Percentiles rank a stretch among this genome's conserved stretches.
Evolutionary conservation across 2,113 vertebrate species (phyloP).

Genomic region (Vireo altiloquus): DNA sequence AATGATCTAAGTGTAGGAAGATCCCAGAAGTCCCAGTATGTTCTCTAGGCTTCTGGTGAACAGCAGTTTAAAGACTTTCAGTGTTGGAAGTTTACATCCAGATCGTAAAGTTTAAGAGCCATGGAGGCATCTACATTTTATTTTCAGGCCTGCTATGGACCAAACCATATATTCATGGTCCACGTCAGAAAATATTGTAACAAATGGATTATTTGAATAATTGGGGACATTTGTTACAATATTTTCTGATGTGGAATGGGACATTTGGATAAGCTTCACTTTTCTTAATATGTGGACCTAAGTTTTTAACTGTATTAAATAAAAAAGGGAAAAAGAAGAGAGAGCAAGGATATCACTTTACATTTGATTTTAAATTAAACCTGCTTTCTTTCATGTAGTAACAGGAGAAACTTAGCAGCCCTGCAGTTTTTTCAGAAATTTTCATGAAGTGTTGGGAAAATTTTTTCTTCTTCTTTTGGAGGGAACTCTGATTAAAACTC

Average conservation of each 20-base stretch:
- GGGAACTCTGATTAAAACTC: slow-evolving; percentile 30
- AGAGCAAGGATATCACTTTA: slow-evolving; percentile 39
- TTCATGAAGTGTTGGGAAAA: slow-evolving; percentile 35
- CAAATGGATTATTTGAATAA: neutral
- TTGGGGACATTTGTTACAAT: neutral
- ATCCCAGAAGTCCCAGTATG: neutral
- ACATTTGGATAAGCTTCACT: neutral
- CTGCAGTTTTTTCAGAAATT: slow-evolving; percentile 58
- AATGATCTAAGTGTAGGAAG: neutral
- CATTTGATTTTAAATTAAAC: slow-evolving; percentile 55
- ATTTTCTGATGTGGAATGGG: neutral
- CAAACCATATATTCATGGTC: neutral
- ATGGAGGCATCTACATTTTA: neutral
- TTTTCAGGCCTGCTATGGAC: neutral
- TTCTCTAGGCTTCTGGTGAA: neutral
- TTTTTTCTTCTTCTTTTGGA: slow-evolving; percentile 50
- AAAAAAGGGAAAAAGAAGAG: neutral
- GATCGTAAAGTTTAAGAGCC: neutral
- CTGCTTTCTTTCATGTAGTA: slow-evolving; percentile 40
- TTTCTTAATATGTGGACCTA: neutral
- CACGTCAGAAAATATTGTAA: neutral
- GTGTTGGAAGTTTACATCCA: neutral
- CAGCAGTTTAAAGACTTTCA: neutral
- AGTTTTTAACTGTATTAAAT: slow-evolving; percentile 31
- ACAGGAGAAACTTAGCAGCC: slow-evolving; percentile 55